Evolutionary conservation across 1,140 invertebrate species (phyloP).

Genomic region (Anthonomus grandis): DNA sequence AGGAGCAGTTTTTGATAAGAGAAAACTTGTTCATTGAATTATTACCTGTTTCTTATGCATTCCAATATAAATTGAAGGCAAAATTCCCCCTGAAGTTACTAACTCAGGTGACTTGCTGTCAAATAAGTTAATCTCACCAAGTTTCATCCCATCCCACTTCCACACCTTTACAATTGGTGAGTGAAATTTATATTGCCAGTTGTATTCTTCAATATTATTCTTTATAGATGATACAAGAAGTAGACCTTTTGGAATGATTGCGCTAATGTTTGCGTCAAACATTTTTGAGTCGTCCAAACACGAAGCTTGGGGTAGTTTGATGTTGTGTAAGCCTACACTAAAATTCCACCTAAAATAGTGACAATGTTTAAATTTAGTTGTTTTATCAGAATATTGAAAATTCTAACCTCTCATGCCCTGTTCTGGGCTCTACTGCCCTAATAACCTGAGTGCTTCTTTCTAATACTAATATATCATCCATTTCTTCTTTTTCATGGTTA

Average conservation of each 20-base stretch:
- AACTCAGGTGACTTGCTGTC: slow-evolving; percentile 17
- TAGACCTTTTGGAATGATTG: slow-evolving; percentile 72
- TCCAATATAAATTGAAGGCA: slow-evolving; percentile 78
- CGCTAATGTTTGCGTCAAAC: slow-evolving; percentile 58
- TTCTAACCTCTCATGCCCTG: slow-evolving; percentile 73
- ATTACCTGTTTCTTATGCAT: slow-evolving; percentile 77
- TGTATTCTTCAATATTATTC: slow-evolving; percentile 52
- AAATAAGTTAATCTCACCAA: slow-evolving; percentile 76
- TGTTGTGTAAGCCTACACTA: slow-evolving; percentile 83
- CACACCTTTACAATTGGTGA: slow-evolving; percentile 83
- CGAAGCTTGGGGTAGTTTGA: slow-evolving; percentile 57
- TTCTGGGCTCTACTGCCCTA: slow-evolving; percentile 77
- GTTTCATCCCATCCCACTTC: slow-evolving; percentile 61
- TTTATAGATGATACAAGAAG: slow-evolving; percentile 61
- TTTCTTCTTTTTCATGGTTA: slow-evolving; percentile 50
- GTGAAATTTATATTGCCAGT: slow-evolving; percentile 77
- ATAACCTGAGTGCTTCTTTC: slow-evolving; percentile 81
- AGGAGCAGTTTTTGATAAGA: neutral
- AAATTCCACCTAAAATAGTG: slow-evolving; percentile 81
- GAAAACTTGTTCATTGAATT: neutral
- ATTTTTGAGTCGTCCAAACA: slow-evolving; percentile 41
- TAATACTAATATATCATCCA: slow-evolving; percentile 72
- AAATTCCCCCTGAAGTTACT: slow-evolving; percentile 44
- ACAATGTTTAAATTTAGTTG: slow-evolving; percentile 16
- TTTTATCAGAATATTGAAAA: slow-evolving; percentile 3